phyloP scores from a whole-genome alignment of 2,888 invertebrate genomes.

The Merodon equestris region DNA sequence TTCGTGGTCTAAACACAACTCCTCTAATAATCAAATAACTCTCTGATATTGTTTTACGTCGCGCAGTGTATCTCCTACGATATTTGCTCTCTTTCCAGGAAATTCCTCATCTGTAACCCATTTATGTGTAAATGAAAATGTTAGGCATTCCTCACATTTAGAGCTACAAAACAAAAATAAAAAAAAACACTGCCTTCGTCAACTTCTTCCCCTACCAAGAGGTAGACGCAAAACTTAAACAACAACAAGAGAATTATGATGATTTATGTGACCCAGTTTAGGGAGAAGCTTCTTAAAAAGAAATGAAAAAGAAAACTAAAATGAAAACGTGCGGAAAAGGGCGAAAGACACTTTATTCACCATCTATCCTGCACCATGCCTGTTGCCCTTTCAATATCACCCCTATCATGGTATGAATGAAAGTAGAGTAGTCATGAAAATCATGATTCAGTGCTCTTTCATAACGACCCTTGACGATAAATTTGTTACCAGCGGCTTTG shows the following conservation, averaged over 20 bases:
- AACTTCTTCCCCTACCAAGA: not conserved
- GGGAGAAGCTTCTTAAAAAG: not conserved
- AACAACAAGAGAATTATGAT: conserved; percentile 14
- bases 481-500: conserved; percentile 1
- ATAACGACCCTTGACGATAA: conserved; percentile 19
- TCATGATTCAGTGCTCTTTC: conserved; percentile 1
- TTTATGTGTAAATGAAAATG: conserved; percentile 40
- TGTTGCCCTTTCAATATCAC: conserved; percentile 7
- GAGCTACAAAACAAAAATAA: not conserved
- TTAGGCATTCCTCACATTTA: conserved; percentile 3
- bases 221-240: not conserved
- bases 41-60: no score
- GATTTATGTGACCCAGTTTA: conserved; percentile 26
- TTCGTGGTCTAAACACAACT: no score
- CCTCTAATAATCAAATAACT: no score
- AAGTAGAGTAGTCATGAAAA: not conserved
- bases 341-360: conserved; percentile 12
- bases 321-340: no score
- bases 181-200: not conserved
- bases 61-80: no score
- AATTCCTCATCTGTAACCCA: conserved; percentile 12
- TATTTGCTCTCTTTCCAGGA: not conserved
- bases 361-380: conserved; percentile 5
- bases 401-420: not conserved
- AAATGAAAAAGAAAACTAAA: not conserved